These are phyloP conservation scores for Clunio marinus DNA, from an alignment of 2,888 invertebrate species.

Conservation along the genomic window DNA sequence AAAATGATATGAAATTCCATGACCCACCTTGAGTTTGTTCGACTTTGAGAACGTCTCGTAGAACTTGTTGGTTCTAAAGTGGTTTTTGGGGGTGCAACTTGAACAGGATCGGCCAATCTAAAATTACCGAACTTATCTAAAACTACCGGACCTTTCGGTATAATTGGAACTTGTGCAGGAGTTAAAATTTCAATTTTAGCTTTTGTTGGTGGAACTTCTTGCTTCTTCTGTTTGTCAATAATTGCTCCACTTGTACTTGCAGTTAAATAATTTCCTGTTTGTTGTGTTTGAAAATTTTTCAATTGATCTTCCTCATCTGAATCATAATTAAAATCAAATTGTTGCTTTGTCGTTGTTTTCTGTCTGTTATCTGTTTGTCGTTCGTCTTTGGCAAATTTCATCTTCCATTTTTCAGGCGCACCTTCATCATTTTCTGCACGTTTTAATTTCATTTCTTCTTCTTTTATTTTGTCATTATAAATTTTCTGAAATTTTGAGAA, in stretches of 20 bases:
- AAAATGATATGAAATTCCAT: too few relatives aligned
- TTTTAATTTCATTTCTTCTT: slow-evolving; percentile 18
- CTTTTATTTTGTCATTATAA: slow-evolving; percentile 22
- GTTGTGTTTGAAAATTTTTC: slow-evolving; percentile 20
- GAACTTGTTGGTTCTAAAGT: slow-evolving; percentile 46
- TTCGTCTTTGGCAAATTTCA: slow-evolving; percentile 51
- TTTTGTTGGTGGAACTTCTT: slow-evolving; percentile 45
- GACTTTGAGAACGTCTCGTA: slow-evolving; percentile 47
- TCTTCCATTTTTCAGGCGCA: slow-evolving; percentile 58
- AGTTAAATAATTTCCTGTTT: neutral
- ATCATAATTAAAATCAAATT: slow-evolving; percentile 39
- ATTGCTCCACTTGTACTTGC: neutral
- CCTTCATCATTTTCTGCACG: slow-evolving; percentile 18
- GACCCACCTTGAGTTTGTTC: slow-evolving; percentile 55
- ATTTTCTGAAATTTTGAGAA: slow-evolving; percentile 57
- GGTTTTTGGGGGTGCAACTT: slow-evolving; percentile 34
- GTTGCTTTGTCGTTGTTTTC: slow-evolving; percentile 36
- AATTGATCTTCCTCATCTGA: slow-evolving; percentile 39
- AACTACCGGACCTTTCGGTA: slow-evolving; percentile 56
- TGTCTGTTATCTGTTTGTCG: slow-evolving; percentile 42
- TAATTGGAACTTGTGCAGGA: slow-evolving; percentile 41
- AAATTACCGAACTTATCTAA: slow-evolving; percentile 71
- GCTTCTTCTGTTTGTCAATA: slow-evolving; percentile 39
- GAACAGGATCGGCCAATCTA: slow-evolving; percentile 55
- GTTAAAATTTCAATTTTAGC: slow-evolving; percentile 39